These are phyloP conservation scores for Caenorhabditis virilis DNA, from an alignment of 2,888 invertebrate species.

Conservation along the genomic window DNA sequence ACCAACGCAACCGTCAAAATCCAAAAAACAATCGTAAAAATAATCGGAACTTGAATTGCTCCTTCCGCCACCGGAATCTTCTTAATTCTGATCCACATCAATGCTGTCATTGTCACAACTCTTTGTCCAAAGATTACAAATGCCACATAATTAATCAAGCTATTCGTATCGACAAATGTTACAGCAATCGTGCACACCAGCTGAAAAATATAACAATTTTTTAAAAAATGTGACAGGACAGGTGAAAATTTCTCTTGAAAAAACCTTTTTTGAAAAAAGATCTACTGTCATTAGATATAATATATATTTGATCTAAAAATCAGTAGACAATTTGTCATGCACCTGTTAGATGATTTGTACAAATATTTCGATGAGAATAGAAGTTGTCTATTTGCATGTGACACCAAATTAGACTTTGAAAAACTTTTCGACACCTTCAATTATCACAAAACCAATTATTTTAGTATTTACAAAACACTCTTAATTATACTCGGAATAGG, in stretches of 20 bases:
- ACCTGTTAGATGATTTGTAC: no score
- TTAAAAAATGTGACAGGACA: neutral
- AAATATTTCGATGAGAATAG: no score
- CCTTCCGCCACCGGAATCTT: slow-evolving; percentile 49
- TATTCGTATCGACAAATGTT: slow-evolving; percentile 49
- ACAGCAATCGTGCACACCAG: slow-evolving; percentile 40
- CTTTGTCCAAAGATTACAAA: slow-evolving; percentile 56
- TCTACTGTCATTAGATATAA: no score
- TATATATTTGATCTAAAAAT: no score
- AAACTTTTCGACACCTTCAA: slow-evolving; percentile 7
- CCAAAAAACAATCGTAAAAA: slow-evolving; percentile 52
- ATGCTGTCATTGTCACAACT: slow-evolving; percentile 48
- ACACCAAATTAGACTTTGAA: no score
- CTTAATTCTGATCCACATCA: slow-evolving; percentile 48
- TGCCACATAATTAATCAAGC: slow-evolving; percentile 56
- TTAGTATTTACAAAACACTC: slow-evolving; percentile 2
- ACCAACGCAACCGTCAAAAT: slow-evolving; percentile 60
- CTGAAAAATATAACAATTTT: slow-evolving; percentile 4
- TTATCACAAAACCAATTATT: slow-evolving; percentile 11
- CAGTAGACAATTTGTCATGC: no score
- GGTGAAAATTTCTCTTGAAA: no score
- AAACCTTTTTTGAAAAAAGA: no score
- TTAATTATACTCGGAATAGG: slow-evolving; percentile 7
- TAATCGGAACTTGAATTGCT: slow-evolving; percentile 61
- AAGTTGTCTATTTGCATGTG: no score